phyloP scores from a whole-genome alignment of 2,113 vertebrate species.

The Pelobates fuscus region DNA sequence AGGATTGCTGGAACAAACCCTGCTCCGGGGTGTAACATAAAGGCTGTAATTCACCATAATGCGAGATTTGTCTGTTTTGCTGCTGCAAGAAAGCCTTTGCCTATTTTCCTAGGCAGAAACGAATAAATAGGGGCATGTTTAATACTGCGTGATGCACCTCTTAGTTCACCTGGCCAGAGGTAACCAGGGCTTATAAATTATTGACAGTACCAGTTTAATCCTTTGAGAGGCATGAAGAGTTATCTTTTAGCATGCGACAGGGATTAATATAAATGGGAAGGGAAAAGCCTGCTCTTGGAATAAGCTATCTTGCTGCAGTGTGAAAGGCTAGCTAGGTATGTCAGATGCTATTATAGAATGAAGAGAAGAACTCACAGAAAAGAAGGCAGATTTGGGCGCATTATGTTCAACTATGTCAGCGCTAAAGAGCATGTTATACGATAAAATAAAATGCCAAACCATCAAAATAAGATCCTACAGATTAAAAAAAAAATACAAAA shows the following conservation, averaged over 20 bases:
- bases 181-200: background rate
- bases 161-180: slow-evolving; percentile 24
- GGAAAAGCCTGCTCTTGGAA: background rate
- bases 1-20: slow-evolving; percentile 77
- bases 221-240: background rate
- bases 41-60: slow-evolving; percentile 80
- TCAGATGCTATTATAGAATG: slow-evolving; percentile 3
- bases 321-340: background rate
- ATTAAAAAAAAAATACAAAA: slow-evolving; percentile 41
- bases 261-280: slow-evolving; percentile 7
- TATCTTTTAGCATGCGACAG: background rate
- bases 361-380: slow-evolving; percentile 3
- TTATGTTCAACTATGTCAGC: slow-evolving; percentile 14
- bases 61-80: slow-evolving; percentile 65
- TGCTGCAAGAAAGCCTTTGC: slow-evolving; percentile 25
- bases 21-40: slow-evolving; percentile 68
- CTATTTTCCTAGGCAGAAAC: slow-evolving; percentile 26
- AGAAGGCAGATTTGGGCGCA: background rate
- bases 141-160: slow-evolving; percentile 34
- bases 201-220: slow-evolving; percentile 4
- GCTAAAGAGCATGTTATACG: slow-evolving; percentile 51
- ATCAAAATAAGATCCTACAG: slow-evolving; percentile 54
- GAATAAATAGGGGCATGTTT: slow-evolving; percentile 27
- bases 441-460: slow-evolving; percentile 51
- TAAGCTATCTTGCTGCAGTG: background rate